Conservation (phyloP, 2,888 invertebrate species). For the Sialis fuliginosa region DNA sequence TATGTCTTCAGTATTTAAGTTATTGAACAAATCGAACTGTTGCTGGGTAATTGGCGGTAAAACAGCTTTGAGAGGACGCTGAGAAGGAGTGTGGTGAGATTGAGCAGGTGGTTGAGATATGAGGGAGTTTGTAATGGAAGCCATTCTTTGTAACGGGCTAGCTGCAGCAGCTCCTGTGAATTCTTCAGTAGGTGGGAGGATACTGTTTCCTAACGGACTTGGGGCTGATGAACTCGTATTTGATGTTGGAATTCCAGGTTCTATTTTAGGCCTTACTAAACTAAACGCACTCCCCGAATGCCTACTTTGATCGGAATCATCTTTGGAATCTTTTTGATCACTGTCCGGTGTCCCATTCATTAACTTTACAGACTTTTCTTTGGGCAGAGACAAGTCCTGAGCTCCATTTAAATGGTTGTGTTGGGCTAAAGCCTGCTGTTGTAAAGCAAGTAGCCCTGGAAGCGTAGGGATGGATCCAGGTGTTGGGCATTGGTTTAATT, state of each 20-base stretch:
- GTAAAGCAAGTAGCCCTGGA: slow-evolving; percentile 51
- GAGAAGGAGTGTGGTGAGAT: slow-evolving; percentile 65
- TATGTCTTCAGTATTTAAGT: slow-evolving; percentile 95
- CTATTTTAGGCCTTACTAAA: slow-evolving; percentile 69
- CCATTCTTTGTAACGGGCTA: slow-evolving; percentile 92
- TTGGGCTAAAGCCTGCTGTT: slow-evolving; percentile 45
- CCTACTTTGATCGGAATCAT: slow-evolving; percentile 47
- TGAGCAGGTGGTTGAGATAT: slow-evolving; percentile 80
- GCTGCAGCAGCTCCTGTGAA: slow-evolving; percentile 67
- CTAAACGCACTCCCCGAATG: slow-evolving; percentile 76
- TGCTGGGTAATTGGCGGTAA: slow-evolving; percentile 96
- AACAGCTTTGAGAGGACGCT: slow-evolving; percentile 87
- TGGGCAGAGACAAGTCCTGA: slow-evolving; percentile 75
- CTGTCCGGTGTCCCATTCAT: slow-evolving; percentile 46
- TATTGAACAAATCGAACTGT: slow-evolving; percentile 95
- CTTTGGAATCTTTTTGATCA: slow-evolving; percentile 32
- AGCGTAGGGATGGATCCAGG: slow-evolving; percentile 37
- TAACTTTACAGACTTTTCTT: slow-evolving; percentile 47
- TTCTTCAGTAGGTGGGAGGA: slow-evolving; percentile 69
- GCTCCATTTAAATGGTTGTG: slow-evolving; percentile 26
- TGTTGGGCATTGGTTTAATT: slow-evolving; percentile 45
- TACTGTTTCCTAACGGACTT: slow-evolving; percentile 70
- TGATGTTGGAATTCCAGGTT: slow-evolving; percentile 48
- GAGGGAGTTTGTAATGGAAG: slow-evolving; percentile 91
- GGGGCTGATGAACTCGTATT: slow-evolving; percentile 63